Conservation (phyloP, 2,113 vertebrate genomes). For the Salminus brasiliensis region DNA sequence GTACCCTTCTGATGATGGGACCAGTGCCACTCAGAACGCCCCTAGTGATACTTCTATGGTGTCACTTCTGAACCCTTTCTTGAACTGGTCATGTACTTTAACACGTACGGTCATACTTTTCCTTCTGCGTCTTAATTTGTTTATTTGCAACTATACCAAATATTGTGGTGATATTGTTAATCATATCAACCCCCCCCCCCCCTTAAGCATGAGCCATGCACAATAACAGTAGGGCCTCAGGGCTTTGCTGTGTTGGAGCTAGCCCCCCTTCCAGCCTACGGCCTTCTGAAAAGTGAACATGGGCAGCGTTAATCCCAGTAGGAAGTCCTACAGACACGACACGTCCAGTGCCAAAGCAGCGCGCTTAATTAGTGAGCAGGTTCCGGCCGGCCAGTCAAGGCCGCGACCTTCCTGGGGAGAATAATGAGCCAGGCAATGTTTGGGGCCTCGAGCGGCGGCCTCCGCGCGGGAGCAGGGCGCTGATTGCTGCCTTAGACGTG, state of each 20-base stretch:
- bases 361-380: slow-evolving; percentile 73
- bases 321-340: slow-evolving; percentile 68
- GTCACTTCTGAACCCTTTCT: too few relatives aligned
- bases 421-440: slow-evolving; percentile 76
- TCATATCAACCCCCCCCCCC: neutral
- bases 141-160: too few relatives aligned
- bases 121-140: too few relatives aligned
- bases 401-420: slow-evolving; percentile 68
- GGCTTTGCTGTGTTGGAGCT: slow-evolving; percentile 31
- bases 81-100: too few relatives aligned
- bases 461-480: slow-evolving; percentile 60
- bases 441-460: slow-evolving; percentile 64
- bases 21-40: too few relatives aligned
- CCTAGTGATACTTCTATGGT: too few relatives aligned
- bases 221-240: neutral
- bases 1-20: too few relatives aligned
- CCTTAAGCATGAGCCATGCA: neutral
- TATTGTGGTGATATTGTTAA: too few relatives aligned
- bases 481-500: slow-evolving; percentile 64
- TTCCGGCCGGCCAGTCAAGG: slow-evolving; percentile 72
- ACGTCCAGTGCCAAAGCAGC: slow-evolving; percentile 73
- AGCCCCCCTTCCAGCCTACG: neutral
- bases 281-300: slow-evolving; percentile 59
- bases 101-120: too few relatives aligned
- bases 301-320: slow-evolving; percentile 65